phyloP scores from a whole-genome alignment of 2,113 vertebrate genomes.

The Dasypus novemcinctus region DNA sequence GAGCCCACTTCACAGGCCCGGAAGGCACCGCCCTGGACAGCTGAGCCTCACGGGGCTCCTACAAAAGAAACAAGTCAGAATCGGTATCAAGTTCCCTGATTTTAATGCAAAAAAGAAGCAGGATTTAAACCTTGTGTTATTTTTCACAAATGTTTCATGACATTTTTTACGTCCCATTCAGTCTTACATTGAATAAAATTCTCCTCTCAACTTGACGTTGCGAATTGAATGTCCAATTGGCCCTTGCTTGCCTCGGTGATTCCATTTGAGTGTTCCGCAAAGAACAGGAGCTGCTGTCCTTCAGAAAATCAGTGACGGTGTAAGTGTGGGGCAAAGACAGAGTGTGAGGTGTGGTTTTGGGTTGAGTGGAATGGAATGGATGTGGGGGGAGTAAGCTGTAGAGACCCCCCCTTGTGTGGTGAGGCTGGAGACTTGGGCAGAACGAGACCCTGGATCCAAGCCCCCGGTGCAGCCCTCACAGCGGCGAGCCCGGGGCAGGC shows the following conservation, averaged over 20 bases:
- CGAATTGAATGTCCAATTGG: too few relatives aligned
- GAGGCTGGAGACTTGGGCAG: accelerated
- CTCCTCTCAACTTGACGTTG: not conserved
- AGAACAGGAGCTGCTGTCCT: not conserved
- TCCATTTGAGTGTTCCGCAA: not conserved
- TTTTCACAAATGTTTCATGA: not conserved
- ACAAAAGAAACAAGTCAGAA: not conserved
- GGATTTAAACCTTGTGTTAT: not conserved
- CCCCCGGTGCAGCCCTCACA: not conserved
- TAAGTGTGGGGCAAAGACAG: not conserved
- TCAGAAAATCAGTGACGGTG: not conserved
- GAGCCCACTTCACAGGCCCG: not conserved
- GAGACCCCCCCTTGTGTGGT: accelerated
- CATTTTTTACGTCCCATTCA: not conserved
- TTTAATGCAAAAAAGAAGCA: not conserved
- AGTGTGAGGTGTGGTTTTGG: not conserved
- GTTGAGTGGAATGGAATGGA: too few relatives aligned
- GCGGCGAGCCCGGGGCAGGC: not conserved
- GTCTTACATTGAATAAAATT: not conserved
- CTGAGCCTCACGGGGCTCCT: not conserved
- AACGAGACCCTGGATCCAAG: not conserved
- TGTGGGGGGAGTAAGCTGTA: not conserved
- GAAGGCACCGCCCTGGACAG: not conserved
- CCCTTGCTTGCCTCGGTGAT: too few relatives aligned
- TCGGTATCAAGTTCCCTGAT: not conserved